Evolutionary conservation across 2,797 vertebrate genomes (phyloP).

Genomic region (Myotis findleyi): DNA sequence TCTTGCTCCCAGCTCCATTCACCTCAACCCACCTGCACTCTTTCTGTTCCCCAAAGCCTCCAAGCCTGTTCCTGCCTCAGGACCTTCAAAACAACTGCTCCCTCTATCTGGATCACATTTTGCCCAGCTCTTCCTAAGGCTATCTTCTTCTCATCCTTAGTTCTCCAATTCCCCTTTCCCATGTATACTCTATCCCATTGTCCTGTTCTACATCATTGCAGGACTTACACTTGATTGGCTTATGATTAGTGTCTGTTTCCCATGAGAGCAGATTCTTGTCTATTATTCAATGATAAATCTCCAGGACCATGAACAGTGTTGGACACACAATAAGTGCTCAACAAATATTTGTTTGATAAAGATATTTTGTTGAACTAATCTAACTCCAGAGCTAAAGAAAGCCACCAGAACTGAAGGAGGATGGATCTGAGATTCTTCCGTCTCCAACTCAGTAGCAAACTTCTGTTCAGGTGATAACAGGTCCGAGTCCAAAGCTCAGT

Average conservation of each 20-base stretch:
- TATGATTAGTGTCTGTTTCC: background rate
- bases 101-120: background rate
- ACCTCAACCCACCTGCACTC: background rate
- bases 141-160: background rate
- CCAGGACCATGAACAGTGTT: background rate
- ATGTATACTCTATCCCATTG: background rate
- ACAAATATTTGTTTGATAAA: background rate
- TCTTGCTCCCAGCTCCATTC: background rate
- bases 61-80: background rate
- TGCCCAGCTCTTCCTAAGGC: background rate
- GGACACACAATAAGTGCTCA: background rate
- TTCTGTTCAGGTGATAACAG: background rate
- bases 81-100: background rate
- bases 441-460: background rate
- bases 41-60: background rate
- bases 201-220: background rate
- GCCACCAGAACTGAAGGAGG: background rate
- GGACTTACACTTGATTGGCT: background rate
- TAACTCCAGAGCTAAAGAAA: background rate
- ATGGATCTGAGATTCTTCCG: background rate
- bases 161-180: background rate
- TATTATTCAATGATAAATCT: background rate
- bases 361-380: slow-evolving; percentile 1
- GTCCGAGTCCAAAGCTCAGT: background rate
- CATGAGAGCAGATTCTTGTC: background rate